Evolutionary conservation across 1,140 invertebrate genomes (phyloP).

Genomic region (Bemisia tabaci): DNA sequence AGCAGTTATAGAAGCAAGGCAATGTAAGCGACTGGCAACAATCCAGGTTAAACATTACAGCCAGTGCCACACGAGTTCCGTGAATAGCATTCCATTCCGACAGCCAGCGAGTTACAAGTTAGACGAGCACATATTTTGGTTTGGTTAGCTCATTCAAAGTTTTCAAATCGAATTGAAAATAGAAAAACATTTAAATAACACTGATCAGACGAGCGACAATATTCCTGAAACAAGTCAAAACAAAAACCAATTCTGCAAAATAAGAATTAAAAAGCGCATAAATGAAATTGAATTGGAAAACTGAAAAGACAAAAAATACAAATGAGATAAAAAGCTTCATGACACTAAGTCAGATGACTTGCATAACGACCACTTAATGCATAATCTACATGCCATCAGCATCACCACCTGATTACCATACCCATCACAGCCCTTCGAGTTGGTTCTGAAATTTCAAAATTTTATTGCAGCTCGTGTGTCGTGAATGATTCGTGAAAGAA

Average conservation of each 20-base stretch:
- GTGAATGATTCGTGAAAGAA: too few relatives aligned
- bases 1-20: neutral
- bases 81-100: neutral
- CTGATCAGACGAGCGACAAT: conserved; percentile 2
- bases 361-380: too few relatives aligned
- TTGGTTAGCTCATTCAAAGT: neutral
- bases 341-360: too few relatives aligned
- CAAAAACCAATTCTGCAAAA: neutral
- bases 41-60: neutral
- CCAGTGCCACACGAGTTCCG: neutral
- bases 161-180: neutral
- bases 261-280: conserved; percentile 1
- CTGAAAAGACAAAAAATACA: neutral
- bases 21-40: neutral
- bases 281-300: too few relatives aligned
- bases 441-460: too few relatives aligned
- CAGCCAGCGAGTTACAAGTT: neutral
- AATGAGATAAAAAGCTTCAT: too few relatives aligned
- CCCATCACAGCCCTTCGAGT: too few relatives aligned
- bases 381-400: too few relatives aligned
- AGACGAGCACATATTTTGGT: neutral
- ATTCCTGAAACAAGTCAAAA: neutral
- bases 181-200: neutral
- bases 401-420: too few relatives aligned
- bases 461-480: too few relatives aligned